Evolutionary conservation across 2,797 vertebrate genomes (phyloP), one percentile per base, ranked within the genome.

Genomic region (Acipenser oxyrinchus): DNA sequence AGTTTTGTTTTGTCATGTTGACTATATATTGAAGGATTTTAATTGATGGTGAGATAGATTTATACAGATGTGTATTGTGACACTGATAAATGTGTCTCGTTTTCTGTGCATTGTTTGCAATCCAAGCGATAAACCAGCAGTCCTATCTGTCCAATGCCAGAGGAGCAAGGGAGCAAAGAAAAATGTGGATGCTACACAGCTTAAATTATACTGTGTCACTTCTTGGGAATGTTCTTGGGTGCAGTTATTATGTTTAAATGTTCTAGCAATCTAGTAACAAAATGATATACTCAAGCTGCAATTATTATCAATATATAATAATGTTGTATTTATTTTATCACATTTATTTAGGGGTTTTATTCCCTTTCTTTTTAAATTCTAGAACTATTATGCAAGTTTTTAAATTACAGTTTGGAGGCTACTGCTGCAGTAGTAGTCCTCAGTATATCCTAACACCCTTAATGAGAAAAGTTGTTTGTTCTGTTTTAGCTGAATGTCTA

Each of bases 111-210:
- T 13, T n/a, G 55, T n/a, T 6, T 58, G 55, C 55, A n/a, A 58
- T 11, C 55, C 55, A 58, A 58, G 55, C 15, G n/a, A 13, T 58
- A 13, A 13, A 6, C 7, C 6, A 58, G 55, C 12, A n/a, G 12
- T n/a, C 37, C 55, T 58, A 58, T 58, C 55, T 58, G 55, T 58
- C 55, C 15, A 58, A 58, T 58, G 55, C 55, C 55, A 58, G 55
- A 58, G 55, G 6, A n/a, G 55, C 6, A n/a, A 13, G 15, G 55
- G 12, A 58, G 6, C 55, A 11, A 11, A 58, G 10, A 58, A 10
- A 58, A 58, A 58, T 58, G 11, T 58, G 55, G 15, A n/a, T n/a
- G 12, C 55, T 58, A 13, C 12, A n/a, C 55, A 58, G 55, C 55
- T 58, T 58, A 13, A 15, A 58, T 58, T 11, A n/a, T 58, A 58